These are phyloP conservation scores for Phymanthus crucifer DNA, from an alignment of 92 coral and sea anemone genomes.

Conservation along the genomic window DNA sequence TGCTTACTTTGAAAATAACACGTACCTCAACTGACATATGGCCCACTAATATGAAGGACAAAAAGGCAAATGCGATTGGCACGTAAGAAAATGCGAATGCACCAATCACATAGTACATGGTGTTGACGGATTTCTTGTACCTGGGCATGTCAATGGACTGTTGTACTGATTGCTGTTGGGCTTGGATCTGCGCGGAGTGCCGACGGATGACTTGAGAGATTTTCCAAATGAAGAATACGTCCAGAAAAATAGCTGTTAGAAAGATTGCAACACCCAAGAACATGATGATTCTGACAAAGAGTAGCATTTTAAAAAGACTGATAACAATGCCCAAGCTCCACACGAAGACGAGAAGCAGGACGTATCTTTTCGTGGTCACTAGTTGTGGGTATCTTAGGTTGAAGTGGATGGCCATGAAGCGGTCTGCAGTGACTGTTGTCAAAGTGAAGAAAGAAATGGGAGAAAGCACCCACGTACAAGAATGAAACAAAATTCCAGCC, in stretches of 20 bases:
- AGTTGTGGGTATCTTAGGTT: conserved; percentile 40
- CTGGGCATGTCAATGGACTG: conserved; percentile 2
- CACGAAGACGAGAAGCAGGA: background rate
- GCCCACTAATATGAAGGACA: background rate
- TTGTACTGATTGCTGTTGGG: background rate
- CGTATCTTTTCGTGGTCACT: conserved; percentile 32
- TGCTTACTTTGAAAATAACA: background rate
- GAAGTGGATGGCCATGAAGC: conserved; percentile 42
- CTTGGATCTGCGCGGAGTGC: background rate
- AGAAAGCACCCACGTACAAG: background rate
- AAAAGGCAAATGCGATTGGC: background rate
- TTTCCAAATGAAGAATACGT: background rate
- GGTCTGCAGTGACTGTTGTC: conserved; percentile 30
- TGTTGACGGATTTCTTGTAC: conserved; percentile 2
- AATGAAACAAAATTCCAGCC: background rate
- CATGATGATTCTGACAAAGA: background rate
- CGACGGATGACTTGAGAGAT: conserved; percentile 6
- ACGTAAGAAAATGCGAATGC: background rate
- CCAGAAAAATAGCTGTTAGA: background rate
- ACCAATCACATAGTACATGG: background rate
- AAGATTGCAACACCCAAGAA: background rate
- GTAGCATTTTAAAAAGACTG: background rate
- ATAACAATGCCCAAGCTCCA: conserved; percentile 16
- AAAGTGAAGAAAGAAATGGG: background rate
- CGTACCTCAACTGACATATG: background rate